Percentiles rank a stretch among this genome's conserved stretches.
These are phyloP conservation scores for Trachurus trachurus DNA, from an alignment of 2,797 vertebrate species.

Conservation along the genomic window DNA sequence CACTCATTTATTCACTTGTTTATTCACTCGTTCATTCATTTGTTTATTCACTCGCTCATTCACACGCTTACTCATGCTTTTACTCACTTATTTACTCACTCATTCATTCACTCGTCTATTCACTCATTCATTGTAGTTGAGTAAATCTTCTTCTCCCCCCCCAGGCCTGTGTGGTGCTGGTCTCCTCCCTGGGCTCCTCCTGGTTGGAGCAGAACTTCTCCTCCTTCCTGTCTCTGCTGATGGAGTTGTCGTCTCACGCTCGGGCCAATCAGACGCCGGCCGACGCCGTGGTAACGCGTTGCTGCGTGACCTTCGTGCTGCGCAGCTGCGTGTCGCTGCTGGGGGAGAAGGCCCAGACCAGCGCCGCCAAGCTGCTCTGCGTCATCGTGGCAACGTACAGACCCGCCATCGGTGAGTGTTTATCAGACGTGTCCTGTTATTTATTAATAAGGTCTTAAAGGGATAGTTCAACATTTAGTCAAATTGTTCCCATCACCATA, in stretches of 20 bases:
- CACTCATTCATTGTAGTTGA: too few species aligned
- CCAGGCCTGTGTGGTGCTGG: constrained; percentile 93
- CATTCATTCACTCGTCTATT: too few species aligned
- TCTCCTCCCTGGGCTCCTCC: constrained; percentile 88
- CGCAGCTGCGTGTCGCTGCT: constrained; percentile 91
- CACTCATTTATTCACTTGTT: too few species aligned
- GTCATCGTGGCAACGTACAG: constrained; percentile 88
- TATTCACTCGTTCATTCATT: too few species aligned
- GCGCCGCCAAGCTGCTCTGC: constrained; percentile 91
- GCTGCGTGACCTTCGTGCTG: constrained; percentile 92
- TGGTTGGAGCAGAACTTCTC: constrained; percentile 93
- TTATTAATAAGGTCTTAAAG: too few species aligned
- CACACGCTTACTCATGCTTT: too few species aligned
- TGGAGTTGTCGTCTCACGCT: constrained; percentile 90
- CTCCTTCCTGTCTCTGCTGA: constrained; percentile 87
- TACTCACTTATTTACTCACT: too few species aligned
- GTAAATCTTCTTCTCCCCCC: neutral
- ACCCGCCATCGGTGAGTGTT: constrained; percentile 86
- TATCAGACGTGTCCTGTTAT: too few species aligned
- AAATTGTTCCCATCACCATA: too few species aligned
- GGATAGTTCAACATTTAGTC: too few species aligned
- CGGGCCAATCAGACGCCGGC: constrained; percentile 85
- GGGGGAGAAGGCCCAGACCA: constrained; percentile 94
- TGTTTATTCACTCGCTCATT: too few species aligned
- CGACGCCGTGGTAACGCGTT: constrained; percentile 86